A percentile compares a stretch with the other conserved stretches of the same genome.
Evolutionary conservation across 2,113 vertebrate species (phyloP).

Genomic region (Grus americana): DNA sequence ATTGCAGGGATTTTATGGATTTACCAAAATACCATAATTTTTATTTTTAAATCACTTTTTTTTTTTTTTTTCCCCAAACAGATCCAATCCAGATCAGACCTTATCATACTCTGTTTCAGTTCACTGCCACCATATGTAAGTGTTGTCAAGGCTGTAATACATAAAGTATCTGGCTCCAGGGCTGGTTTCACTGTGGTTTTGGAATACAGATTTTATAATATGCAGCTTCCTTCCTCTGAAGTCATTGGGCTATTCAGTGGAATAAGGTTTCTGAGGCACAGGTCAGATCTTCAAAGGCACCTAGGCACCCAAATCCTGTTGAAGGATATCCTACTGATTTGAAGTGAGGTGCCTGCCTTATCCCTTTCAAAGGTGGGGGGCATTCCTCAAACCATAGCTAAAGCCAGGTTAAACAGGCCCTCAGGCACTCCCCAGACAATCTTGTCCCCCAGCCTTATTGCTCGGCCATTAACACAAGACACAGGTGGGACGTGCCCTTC

Average conservation of each 20-base stretch:
- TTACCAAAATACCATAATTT: constrained; percentile 65
- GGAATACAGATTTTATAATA: constrained; percentile 49
- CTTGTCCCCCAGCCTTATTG: background rate
- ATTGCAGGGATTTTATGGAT: constrained; percentile 59
- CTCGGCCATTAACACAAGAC: background rate
- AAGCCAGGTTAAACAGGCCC: background rate
- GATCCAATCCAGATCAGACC: background rate
- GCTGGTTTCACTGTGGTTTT: constrained; percentile 48
- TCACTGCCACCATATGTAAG: constrained; percentile 60
- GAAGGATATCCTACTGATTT: constrained; percentile 6
- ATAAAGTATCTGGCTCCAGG: constrained; percentile 45
- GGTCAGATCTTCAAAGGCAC: constrained; percentile 38
- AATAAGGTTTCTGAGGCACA: constrained; percentile 39
- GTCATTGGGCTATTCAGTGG: constrained; percentile 18
- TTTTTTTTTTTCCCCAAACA: background rate
- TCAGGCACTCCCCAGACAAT: background rate
- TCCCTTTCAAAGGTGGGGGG: background rate
- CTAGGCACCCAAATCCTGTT: background rate
- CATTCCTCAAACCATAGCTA: background rate
- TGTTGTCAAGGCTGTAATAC: constrained; percentile 47
- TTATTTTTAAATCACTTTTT: constrained; percentile 52
- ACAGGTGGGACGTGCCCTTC: background rate
- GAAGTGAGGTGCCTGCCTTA: background rate
- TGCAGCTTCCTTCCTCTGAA: constrained; percentile 60
- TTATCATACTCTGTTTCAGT: constrained; percentile 34